Evolutionary conservation across 2,888 invertebrate genomes (phyloP), one percentile per base, ranked within the genome.

Genomic region (Conchocele bisecta): DNA sequence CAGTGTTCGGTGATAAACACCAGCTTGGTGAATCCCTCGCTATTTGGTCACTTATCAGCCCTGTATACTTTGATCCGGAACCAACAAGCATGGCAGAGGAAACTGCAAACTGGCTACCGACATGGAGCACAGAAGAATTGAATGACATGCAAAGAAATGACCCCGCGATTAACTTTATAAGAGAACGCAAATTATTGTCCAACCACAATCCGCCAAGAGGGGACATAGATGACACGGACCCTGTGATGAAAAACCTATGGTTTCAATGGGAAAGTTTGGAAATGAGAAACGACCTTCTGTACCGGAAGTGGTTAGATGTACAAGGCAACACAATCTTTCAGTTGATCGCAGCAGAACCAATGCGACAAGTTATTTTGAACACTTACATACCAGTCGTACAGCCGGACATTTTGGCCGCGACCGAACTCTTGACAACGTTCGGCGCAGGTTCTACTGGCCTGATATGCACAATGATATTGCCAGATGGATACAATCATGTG

Each of bases 111-210:
- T 61, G 61, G 61, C 13, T 50, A 4, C 26, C 22, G 3, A 13
- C 37, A 29, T 61, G 42, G 41, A 53, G 33, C 29, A 13, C 13
- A 0, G 41, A 51, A 2, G 20, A 61, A 28, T 20, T 53, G 7
- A 37, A 15, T 2, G 2, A 53, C 20, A 31, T 41, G 26, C 61
- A 61, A 42, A 22, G 9, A 13, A 17, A 51, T 13, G 61, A 61
- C 37, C 2, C 31, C 11, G 17, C 33, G 20, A n/a, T 51, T 31
- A 2, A 20, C 6, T 31, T 51, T n/a, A 31, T 51, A 15, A 3
- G 31, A 4, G 33, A 51, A 3, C 17, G 31, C 6, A 51, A 51
- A 5, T 3, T 11, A 29, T n/a, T n/a, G n/a, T 1, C 6, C 17
- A 13, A 31, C 35, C 5, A n/a, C 2, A 31, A 33, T 20, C 51